phyloP scores from a whole-genome alignment of 2,113 vertebrate species.

The Peucedramus taeniatus region DNA sequence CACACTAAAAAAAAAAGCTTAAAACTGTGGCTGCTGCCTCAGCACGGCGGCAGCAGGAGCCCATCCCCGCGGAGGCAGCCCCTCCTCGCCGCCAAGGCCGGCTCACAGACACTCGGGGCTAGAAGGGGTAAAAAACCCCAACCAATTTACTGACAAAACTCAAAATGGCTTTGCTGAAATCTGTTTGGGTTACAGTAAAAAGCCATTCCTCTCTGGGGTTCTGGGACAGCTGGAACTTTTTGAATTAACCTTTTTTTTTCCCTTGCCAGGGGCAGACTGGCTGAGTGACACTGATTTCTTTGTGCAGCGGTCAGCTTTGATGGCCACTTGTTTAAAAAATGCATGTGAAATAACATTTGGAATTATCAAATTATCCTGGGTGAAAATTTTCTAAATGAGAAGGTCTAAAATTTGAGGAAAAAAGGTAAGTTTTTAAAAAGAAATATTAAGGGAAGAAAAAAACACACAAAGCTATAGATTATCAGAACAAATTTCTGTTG shows the following conservation, averaged over 20 bases:
- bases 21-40: fast-evolving
- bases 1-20: neutral
- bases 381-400: neutral
- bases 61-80: fast-evolving
- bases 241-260: neutral
- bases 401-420: neutral
- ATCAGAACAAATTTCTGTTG: neutral
- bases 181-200: slow-evolving; percentile 13
- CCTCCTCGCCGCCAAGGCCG: fast-evolving
- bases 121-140: neutral
- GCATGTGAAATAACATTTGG: neutral
- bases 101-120: fast-evolving
- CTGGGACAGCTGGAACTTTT: slow-evolving; percentile 51
- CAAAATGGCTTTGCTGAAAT: neutral
- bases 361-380: neutral
- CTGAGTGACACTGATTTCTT: slow-evolving; percentile 4
- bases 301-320: neutral
- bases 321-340: neutral
- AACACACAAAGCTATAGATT: neutral
- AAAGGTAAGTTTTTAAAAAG: neutral
- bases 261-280: neutral
- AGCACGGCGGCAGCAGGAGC: fast-evolving
- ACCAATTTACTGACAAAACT: neutral
- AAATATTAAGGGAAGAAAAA: neutral
- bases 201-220: neutral